These are phyloP conservation scores for Ctenomys sociabilis DNA, from an alignment of 2,113 vertebrate species.

Conservation along the genomic window DNA sequence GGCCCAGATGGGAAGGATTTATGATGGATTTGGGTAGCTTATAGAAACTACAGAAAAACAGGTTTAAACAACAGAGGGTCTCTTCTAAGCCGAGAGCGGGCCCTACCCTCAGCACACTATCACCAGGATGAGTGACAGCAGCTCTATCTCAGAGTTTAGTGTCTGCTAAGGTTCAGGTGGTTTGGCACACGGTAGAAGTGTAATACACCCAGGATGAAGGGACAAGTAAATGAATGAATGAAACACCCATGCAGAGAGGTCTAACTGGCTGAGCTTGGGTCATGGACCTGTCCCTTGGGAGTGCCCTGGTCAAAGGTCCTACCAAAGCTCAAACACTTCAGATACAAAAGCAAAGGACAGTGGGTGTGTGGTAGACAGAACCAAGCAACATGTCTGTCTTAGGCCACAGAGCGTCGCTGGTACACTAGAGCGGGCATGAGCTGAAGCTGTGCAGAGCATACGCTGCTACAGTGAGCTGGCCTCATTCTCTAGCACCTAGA, in stretches of 20 bases:
- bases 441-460: no score
- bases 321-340: background rate
- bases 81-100: background rate
- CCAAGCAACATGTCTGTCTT: background rate
- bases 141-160: background rate
- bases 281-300: background rate
- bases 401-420: background rate
- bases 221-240: background rate
- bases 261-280: background rate
- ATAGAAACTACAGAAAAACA: background rate
- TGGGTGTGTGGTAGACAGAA: background rate
- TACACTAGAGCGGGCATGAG: background rate
- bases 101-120: background rate
- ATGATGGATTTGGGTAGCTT: background rate
- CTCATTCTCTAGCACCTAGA: background rate
- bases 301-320: background rate
- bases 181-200: background rate
- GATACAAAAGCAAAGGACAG: background rate
- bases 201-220: background rate
- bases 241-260: background rate
- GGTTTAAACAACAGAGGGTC: background rate
- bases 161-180: background rate
- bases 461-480: background rate
- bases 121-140: background rate
- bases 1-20: background rate